Evolutionary conservation across 2,888 invertebrate genomes (phyloP).

Genomic region (Sphaerophoria taeniata): DNA sequence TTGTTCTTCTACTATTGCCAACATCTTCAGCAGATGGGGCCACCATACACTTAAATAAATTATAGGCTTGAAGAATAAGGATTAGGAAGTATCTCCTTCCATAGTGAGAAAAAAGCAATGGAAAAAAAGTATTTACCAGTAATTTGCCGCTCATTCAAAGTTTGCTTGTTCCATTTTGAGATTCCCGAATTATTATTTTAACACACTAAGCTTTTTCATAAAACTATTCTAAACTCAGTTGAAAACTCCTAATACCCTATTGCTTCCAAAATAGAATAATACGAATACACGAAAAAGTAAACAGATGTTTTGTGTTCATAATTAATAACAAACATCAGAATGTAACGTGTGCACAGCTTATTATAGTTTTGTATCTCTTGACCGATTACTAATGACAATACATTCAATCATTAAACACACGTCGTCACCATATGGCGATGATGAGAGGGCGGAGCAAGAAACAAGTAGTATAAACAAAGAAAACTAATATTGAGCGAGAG

Average conservation of each 20-base stretch:
- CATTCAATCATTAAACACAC: slow-evolving; percentile 53
- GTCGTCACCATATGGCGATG: slow-evolving; percentile 48
- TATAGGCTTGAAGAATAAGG: too few relatives aligned
- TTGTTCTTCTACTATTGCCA: too few relatives aligned
- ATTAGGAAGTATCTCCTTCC: too few relatives aligned
- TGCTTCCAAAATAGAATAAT: slow-evolving; percentile 1
- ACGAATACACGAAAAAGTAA: not conserved
- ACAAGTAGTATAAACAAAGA: slow-evolving; percentile 2
- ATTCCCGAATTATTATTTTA: too few relatives aligned
- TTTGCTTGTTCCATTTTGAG: too few relatives aligned
- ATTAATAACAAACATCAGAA: slow-evolving; percentile 30
- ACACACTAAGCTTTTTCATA: not conserved
- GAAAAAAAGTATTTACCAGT: too few relatives aligned
- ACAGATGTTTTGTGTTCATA: slow-evolving; percentile 32
- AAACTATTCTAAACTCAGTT: not conserved
- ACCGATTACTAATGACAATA: slow-evolving; percentile 49
- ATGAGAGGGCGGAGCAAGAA: slow-evolving; percentile 21
- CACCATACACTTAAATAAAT: too few relatives aligned
- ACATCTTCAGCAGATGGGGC: too few relatives aligned
- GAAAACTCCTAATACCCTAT: not conserved
- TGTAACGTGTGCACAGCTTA: slow-evolving; percentile 40
- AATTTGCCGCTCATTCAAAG: too few relatives aligned
- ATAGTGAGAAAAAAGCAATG: too few relatives aligned
- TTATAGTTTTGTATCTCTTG: slow-evolving; percentile 40
- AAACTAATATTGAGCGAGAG: not conserved